A percentile compares a stretch with the other conserved stretches of the same genome.
Conservation (phyloP, 1,140 invertebrate species). For the Neomicropteryx cornuta region DNA sequence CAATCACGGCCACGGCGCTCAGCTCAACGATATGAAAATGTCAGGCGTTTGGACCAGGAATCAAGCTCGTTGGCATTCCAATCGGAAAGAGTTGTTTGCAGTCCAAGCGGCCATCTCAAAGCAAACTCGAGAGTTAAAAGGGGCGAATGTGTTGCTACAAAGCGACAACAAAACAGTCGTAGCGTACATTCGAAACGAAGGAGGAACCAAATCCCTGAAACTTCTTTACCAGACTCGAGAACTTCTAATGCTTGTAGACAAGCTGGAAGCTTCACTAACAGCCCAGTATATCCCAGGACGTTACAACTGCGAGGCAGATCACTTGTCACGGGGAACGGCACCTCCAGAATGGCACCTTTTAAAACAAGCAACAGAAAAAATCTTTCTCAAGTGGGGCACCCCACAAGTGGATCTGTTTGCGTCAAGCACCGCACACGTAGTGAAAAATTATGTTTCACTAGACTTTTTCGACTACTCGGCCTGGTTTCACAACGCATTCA, state of each 20-base stretch:
- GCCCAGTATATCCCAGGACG: slow-evolving; percentile 13
- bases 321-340: slow-evolving; percentile 11
- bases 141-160: slow-evolving; percentile 14
- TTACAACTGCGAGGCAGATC: slow-evolving; percentile 11
- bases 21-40: slow-evolving; percentile 8
- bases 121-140: slow-evolving; percentile 3
- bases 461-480: slow-evolving; percentile 14
- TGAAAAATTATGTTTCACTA: slow-evolving; percentile 15
- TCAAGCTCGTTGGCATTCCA: slow-evolving; percentile 15
- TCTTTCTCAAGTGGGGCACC: slow-evolving; percentile 17
- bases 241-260: slow-evolving; percentile 14
- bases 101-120: slow-evolving; percentile 10
- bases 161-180: slow-evolving; percentile 19
- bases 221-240: no score
- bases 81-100: slow-evolving; percentile 17
- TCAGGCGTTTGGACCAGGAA: slow-evolving; percentile 10
- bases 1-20: slow-evolving; percentile 15
- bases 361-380: slow-evolving; percentile 9
- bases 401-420: slow-evolving; percentile 16
- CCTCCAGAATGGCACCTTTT: slow-evolving; percentile 19
- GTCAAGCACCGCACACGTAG: slow-evolving; percentile 12
- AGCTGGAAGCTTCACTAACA: slow-evolving; percentile 12
- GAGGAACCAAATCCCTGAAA: slow-evolving; percentile 18
- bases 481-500: slow-evolving; percentile 16
- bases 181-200: slow-evolving; percentile 18